A percentile compares a stretch with the other conserved stretches of the same genome.
Evolutionary conservation across 2,797 vertebrate genomes (phyloP).

Genomic region (Phalanger gymnotis): DNA sequence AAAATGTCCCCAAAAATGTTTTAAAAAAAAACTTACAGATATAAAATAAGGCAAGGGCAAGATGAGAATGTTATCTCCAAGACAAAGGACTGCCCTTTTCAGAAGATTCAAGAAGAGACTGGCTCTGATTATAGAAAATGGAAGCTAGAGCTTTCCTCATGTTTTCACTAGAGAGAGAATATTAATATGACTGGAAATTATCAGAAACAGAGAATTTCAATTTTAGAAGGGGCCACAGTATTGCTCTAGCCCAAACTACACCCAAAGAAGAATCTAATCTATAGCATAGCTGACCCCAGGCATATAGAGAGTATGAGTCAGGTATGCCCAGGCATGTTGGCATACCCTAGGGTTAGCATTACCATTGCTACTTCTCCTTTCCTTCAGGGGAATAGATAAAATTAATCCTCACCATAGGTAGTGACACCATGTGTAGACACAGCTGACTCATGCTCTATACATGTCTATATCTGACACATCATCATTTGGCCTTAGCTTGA

Average conservation of each 20-base stretch:
- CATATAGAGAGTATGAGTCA: not conserved
- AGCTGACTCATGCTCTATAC: not conserved
- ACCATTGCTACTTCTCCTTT: not conserved
- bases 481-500: not conserved
- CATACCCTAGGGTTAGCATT: not conserved
- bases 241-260: not conserved
- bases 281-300: not conserved
- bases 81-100: not conserved
- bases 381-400: not conserved
- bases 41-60: not conserved
- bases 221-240: not conserved
- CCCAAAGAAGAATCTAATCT: not conserved
- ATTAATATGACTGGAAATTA: not conserved
- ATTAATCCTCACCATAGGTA: not conserved
- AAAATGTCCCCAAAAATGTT: not conserved
- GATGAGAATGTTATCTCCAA: not conserved
- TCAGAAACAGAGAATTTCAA: not conserved
- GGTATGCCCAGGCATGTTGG: not conserved
- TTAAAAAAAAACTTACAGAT: not conserved
- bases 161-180: not conserved
- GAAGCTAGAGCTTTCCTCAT: not conserved
- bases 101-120: not conserved
- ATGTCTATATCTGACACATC: not conserved
- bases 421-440: not conserved
- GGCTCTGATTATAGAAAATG: not conserved